These are phyloP conservation scores for Etheostoma cragini DNA, from an alignment of 2,113 vertebrate genomes.

Conservation along the genomic window DNA sequence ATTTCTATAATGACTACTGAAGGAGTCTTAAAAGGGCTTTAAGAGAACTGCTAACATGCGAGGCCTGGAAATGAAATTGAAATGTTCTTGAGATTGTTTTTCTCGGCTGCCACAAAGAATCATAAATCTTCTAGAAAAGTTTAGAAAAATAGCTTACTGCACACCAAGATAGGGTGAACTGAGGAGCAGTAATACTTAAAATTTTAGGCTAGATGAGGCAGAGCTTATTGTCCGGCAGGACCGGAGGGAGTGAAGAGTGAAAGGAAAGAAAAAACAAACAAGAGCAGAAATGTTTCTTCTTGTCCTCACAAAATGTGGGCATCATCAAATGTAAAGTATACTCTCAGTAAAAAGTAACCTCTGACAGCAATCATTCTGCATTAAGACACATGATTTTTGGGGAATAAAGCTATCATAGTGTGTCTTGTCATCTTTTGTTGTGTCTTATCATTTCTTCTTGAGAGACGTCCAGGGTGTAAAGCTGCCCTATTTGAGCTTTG, in stretches of 20 bases:
- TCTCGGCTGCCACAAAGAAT: background rate
- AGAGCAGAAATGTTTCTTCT: background rate
- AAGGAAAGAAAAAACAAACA: background rate
- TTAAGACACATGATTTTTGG: background rate
- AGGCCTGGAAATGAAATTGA: background rate
- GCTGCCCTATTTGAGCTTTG: constrained; percentile 6
- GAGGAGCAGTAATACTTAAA: background rate
- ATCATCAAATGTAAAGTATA: background rate
- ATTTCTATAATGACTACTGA: background rate
- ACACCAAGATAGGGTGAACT: too few species aligned
- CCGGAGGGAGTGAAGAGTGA: background rate
- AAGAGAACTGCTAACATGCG: background rate
- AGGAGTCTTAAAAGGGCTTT: constrained; percentile 1
- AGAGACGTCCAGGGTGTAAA: background rate
- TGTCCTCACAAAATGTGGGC: background rate
- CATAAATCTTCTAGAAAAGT: background rate
- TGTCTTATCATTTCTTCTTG: background rate
- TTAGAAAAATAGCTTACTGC: background rate
- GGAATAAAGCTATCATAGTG: background rate
- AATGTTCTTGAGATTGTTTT: background rate
- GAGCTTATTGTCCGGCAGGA: background rate
- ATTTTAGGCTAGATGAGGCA: background rate
- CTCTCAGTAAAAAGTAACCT: background rate
- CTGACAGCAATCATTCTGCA: background rate
- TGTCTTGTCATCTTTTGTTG: background rate